These are phyloP conservation scores for Aptenodytes patagonicus DNA, from an alignment of 2,113 vertebrate genomes.

Conservation along the genomic window DNA sequence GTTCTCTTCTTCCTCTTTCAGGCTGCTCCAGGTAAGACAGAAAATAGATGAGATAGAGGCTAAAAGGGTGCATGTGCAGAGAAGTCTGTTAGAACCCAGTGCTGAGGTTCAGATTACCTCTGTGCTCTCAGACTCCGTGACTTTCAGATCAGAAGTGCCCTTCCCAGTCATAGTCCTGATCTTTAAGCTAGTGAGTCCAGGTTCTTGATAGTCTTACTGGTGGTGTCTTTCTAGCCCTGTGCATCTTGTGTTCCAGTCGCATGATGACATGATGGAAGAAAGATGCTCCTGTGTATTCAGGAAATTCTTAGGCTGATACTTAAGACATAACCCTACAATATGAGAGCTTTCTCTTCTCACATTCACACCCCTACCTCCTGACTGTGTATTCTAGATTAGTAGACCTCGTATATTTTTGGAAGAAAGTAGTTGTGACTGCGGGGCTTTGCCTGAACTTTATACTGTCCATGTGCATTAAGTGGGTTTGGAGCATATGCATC, in stretches of 20 bases:
- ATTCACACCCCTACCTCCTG: fast-evolving
- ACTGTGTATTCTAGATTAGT: not conserved
- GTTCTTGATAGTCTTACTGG: not conserved
- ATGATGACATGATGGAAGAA: not conserved
- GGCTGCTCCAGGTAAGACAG: constrained; percentile 35
- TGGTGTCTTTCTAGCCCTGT: not conserved
- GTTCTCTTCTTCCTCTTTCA: constrained; percentile 56
- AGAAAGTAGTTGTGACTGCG: not conserved
- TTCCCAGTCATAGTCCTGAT: not conserved
- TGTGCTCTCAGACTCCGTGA: not conserved
- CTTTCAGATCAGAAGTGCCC: not conserved
- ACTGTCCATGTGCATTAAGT: fast-evolving
- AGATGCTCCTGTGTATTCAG: not conserved
- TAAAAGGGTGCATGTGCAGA: not conserved
- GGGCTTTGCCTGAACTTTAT: not conserved
- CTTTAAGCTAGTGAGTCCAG: not conserved
- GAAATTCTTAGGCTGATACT: not conserved
- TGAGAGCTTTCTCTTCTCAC: not conserved
- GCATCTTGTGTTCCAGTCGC: not conserved
- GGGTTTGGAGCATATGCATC: not conserved
- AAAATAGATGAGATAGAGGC: not conserved
- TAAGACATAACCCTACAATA: fast-evolving
- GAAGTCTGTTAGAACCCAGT: not conserved
- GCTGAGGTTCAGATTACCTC: not conserved
- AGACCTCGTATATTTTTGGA: not conserved